Evolutionary conservation across 2,113 vertebrate species (phyloP).

Genomic region (Noctilio leporinus): DNA sequence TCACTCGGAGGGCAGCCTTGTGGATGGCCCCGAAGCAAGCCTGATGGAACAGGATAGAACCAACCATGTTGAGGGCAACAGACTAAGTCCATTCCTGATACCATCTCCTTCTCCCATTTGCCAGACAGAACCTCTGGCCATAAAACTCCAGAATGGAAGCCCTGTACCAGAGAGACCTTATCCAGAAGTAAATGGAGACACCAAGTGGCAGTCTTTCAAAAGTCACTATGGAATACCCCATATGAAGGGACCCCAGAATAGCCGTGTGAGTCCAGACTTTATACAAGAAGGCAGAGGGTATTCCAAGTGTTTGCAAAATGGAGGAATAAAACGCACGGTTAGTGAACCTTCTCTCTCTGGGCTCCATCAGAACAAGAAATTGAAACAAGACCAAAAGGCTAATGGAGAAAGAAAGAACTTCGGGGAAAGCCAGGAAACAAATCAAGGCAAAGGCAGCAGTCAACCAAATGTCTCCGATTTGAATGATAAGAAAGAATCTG

Average conservation of each 20-base stretch:
- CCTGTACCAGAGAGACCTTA: constrained; percentile 79
- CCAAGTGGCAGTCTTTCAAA: constrained; percentile 81
- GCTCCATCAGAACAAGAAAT: constrained; percentile 85
- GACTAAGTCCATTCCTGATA: constrained; percentile 85
- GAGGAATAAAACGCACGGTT: constrained; percentile 87
- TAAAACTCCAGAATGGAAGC: constrained; percentile 89
- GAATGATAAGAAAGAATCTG: constrained; percentile 70
- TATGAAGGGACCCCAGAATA: constrained; percentile 82
- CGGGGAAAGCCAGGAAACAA: constrained; percentile 49
- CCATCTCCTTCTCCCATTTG: constrained; percentile 81
- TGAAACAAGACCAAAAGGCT: constrained; percentile 81
- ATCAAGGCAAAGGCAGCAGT: constrained; percentile 59
- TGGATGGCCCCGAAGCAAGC: constrained; percentile 96
- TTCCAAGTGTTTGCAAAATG: constrained; percentile 85
- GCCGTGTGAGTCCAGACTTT: constrained; percentile 77
- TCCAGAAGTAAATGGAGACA: constrained; percentile 85
- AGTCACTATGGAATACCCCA: constrained; percentile 74
- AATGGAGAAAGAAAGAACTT: constrained; percentile 79
- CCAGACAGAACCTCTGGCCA: constrained; percentile 78
- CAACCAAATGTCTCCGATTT: constrained; percentile 70
- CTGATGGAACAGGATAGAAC: constrained; percentile 98
- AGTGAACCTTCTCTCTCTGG: constrained; percentile 82
- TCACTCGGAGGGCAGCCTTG: constrained; percentile 88
- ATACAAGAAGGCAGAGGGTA: constrained; percentile 80
- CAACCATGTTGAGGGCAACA: constrained; percentile 93